Percentiles rank a stretch among this genome's conserved stretches.
Evolutionary conservation across 2,113 vertebrate species (phyloP).

Genomic region (Dasyornis broadbenti): DNA sequence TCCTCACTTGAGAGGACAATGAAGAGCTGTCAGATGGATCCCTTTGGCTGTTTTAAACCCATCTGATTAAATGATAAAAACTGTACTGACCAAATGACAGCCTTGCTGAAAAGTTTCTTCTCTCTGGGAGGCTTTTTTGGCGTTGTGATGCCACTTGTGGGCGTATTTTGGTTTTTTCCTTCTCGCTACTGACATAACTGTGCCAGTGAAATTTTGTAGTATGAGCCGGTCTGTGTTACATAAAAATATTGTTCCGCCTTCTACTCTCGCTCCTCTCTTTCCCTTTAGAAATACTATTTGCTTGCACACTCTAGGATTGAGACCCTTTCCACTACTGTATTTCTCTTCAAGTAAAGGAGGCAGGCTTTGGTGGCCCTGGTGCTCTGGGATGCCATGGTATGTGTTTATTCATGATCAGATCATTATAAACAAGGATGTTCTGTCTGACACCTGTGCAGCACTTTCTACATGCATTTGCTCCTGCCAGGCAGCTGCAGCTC

Average conservation of each 20-base stretch:
- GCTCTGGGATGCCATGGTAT: not conserved
- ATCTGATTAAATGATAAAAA: not conserved
- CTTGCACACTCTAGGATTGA: not conserved
- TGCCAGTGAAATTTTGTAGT: constrained; percentile 38
- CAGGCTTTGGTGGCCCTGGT: not conserved
- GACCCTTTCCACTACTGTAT: not conserved
- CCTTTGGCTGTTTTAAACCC: not conserved
- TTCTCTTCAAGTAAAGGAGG: not conserved
- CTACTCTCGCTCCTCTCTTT: not conserved
- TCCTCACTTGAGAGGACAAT: rapidly evolving
- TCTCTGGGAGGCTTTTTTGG: constrained; percentile 13
- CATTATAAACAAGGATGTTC: not conserved
- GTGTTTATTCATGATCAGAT: not conserved
- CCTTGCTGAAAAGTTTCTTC: not conserved
- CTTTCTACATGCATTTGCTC: not conserved
- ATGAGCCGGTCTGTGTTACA: not conserved
- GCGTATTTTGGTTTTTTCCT: constrained; percentile 6
- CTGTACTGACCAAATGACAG: constrained; percentile 28
- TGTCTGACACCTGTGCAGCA: not conserved
- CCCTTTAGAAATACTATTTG: not conserved
- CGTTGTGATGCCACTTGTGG: constrained; percentile 38
- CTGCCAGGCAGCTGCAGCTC: not conserved
- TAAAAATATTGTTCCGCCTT: not conserved
- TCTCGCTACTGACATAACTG: constrained; percentile 25
- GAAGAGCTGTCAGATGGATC: not conserved